phyloP scores from a whole-genome alignment of 2,888 invertebrate genomes.

The Cyaniris semiargus region DNA sequence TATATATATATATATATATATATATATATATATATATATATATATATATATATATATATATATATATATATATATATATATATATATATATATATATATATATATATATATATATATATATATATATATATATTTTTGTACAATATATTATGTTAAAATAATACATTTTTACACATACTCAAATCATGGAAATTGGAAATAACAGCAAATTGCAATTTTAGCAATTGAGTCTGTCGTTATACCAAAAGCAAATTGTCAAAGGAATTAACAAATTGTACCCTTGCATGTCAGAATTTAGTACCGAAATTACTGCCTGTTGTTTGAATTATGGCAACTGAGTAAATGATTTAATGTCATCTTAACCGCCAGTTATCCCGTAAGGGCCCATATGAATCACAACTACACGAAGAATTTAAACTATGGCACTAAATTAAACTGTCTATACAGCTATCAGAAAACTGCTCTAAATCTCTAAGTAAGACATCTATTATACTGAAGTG shows the following conservation, averaged over 20 bases:
- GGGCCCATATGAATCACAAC: background rate
- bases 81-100: too few species aligned
- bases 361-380: background rate
- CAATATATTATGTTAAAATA: background rate
- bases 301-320: constrained; percentile 37
- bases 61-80: too few species aligned
- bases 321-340: constrained; percentile 37
- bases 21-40: too few species aligned
- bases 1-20: too few species aligned
- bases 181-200: background rate
- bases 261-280: constrained; percentile 43
- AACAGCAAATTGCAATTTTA: background rate
- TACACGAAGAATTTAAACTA: background rate
- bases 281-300: constrained; percentile 42
- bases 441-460: background rate
- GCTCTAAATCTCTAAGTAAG: background rate
- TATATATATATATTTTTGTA: too few species aligned
- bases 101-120: too few species aligned
- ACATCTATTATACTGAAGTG: too few species aligned
- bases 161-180: background rate
- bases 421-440: background rate
- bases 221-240: constrained; percentile 9
- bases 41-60: too few species aligned
- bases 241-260: constrained; percentile 38
- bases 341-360: constrained; percentile 13